A percentile compares a stretch with the other conserved stretches of the same genome.
phyloP scores from a whole-genome alignment of 2,888 invertebrate species.

The Leucozona laternaria region DNA sequence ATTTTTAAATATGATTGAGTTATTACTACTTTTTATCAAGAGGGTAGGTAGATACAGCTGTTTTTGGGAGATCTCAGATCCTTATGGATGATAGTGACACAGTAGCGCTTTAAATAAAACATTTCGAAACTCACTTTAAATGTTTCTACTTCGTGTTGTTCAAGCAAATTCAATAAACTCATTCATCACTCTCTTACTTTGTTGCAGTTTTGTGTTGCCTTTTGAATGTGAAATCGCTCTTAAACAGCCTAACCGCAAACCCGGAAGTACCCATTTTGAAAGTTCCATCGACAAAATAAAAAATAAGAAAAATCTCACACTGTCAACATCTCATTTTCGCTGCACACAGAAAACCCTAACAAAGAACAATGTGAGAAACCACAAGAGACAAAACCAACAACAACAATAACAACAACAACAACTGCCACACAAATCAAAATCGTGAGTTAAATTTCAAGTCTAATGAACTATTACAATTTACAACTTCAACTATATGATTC shows the following conservation, averaged over 20 bases:
- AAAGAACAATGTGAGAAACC: conserved; percentile 60
- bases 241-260: conserved; percentile 8
- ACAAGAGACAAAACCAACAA: neutral
- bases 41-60: too few species aligned
- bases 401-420: conserved; percentile 7
- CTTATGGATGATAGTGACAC: too few species aligned
- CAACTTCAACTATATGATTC: conserved; percentile 40
- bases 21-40: too few species aligned
- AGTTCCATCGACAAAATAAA: conserved; percentile 40
- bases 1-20: too few species aligned
- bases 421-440: conserved; percentile 65
- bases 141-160: neutral
- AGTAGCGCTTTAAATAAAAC: too few species aligned
- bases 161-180: neutral
- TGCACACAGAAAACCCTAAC: conserved; percentile 15
- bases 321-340: conserved; percentile 59
- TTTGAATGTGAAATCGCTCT: neutral
- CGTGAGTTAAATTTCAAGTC: conserved; percentile 74
- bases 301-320: conserved; percentile 50
- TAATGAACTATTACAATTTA: conserved; percentile 69
- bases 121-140: too few species aligned
- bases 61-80: too few species aligned
- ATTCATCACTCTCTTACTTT: neutral
- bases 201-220: neutral
- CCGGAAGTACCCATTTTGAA: conserved; percentile 61